Evolutionary conservation across 2,888 invertebrate genomes (phyloP).

Genomic region (Kryphioiulus occultus): DNA sequence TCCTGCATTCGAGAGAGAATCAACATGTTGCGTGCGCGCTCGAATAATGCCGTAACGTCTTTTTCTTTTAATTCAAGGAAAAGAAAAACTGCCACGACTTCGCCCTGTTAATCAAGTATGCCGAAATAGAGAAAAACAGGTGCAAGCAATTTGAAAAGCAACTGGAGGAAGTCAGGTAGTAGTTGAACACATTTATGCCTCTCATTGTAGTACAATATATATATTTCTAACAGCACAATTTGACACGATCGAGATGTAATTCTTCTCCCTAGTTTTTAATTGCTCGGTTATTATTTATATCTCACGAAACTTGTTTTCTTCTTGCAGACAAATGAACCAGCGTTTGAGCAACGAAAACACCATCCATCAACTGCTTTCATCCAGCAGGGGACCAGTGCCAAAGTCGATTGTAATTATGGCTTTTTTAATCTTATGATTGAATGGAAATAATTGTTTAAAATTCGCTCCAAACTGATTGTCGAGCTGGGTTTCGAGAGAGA

Average conservation of each 20-base stretch:
- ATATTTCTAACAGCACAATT: too few species aligned
- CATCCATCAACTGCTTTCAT: background rate
- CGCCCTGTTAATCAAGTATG: constrained; percentile 68
- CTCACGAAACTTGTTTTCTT: background rate
- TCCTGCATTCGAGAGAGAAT: too few species aligned
- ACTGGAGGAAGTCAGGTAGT: constrained; percentile 68
- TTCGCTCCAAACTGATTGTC: too few species aligned
- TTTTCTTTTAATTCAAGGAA: constrained; percentile 64
- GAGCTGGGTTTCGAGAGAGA: background rate
- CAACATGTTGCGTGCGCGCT: too few species aligned
- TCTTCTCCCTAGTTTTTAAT: too few species aligned
- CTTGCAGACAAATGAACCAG: background rate
- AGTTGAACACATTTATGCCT: too few species aligned
- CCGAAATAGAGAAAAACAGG: constrained; percentile 68
- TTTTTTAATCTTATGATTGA: too few species aligned
- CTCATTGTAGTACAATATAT: too few species aligned
- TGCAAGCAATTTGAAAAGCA: constrained; percentile 68
- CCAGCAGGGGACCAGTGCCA: background rate
- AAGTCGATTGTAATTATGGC: background rate
- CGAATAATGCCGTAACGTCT: too few species aligned
- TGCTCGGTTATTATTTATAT: too few species aligned
- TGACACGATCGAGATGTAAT: too few species aligned
- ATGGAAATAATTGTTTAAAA: too few species aligned
- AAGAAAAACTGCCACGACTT: constrained; percentile 68
- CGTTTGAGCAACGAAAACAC: background rate